phyloP scores from a whole-genome alignment of 2,888 invertebrate species.

The Bruchidius siliquastri region DNA sequence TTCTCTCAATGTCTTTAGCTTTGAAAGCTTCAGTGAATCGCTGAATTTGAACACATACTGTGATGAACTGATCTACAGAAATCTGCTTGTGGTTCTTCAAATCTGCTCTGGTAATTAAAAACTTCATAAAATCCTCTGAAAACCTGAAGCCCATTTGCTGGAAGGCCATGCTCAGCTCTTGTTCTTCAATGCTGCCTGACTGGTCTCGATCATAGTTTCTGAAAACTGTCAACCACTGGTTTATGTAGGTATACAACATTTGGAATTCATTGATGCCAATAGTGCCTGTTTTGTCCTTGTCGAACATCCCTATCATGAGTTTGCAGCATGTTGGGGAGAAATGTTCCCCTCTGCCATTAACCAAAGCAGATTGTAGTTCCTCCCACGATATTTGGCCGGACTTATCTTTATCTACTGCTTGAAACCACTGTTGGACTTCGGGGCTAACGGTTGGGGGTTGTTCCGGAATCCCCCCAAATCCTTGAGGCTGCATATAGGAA shows the following conservation, averaged over 20 bases:
- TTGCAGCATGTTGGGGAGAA: slow-evolving; percentile 80
- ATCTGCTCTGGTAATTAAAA: slow-evolving; percentile 68
- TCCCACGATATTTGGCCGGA: slow-evolving; percentile 75
- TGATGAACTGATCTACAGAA: slow-evolving; percentile 84
- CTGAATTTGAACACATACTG: slow-evolving; percentile 83
- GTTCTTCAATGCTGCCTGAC: slow-evolving; percentile 78
- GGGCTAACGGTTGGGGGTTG: slow-evolving; percentile 53
- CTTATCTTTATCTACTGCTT: slow-evolving; percentile 74
- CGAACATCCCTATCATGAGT: slow-evolving; percentile 90
- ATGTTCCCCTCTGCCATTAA: slow-evolving; percentile 79
- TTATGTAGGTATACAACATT: slow-evolving; percentile 80
- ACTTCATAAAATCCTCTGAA: slow-evolving; percentile 70
- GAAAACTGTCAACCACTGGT: slow-evolving; percentile 83
- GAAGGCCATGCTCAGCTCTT: slow-evolving; percentile 73
- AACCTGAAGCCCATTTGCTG: slow-evolving; percentile 86
- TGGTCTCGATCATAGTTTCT: slow-evolving; percentile 80
- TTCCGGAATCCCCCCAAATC: neutral
- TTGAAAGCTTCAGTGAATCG: slow-evolving; percentile 85
- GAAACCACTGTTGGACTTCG: slow-evolving; percentile 79
- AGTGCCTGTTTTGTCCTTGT: slow-evolving; percentile 76
- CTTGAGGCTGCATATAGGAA: neutral
- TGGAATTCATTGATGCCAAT: slow-evolving; percentile 82
- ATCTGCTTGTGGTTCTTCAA: slow-evolving; percentile 57
- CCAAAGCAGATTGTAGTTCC: slow-evolving; percentile 75
- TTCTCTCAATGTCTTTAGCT: slow-evolving; percentile 70